Conservation (phyloP, 2,113 vertebrate genomes). For the Amphiprion percula region DNA sequence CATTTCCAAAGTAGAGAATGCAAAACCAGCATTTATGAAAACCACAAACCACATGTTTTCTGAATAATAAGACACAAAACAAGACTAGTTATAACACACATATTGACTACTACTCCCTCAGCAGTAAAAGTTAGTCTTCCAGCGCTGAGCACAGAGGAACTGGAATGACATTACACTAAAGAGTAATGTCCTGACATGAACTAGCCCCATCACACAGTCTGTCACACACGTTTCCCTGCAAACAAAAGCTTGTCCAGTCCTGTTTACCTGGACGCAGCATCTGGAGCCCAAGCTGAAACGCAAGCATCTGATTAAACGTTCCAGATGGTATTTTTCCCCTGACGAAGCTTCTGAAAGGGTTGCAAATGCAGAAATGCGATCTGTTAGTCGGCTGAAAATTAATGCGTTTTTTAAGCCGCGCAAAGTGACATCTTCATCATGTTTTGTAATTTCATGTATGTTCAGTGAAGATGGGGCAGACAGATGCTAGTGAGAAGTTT, state of each 20-base stretch:
- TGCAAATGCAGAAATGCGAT: background rate
- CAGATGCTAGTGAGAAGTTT: background rate
- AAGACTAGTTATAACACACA: too few relatives aligned
- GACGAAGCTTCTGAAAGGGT: slow-evolving; percentile 5
- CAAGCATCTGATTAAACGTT: slow-evolving; percentile 25
- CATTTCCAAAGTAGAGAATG: too few relatives aligned
- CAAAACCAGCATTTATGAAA: too few relatives aligned
- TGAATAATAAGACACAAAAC: too few relatives aligned
- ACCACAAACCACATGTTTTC: too few relatives aligned
- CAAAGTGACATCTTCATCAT: background rate
- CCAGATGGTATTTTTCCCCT: slow-evolving; percentile 43
- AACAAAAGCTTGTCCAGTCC: slow-evolving; percentile 17
- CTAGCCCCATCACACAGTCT: background rate
- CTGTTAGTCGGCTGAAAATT: too few relatives aligned
- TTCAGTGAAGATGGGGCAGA: background rate
- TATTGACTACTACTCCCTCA: too few relatives aligned
- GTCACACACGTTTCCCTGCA: slow-evolving; percentile 37
- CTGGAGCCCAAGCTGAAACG: slow-evolving; percentile 34
- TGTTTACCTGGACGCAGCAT: slow-evolving; percentile 46
- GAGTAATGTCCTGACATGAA: background rate
- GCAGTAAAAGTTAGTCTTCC: too few relatives aligned
- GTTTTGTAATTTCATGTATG: background rate
- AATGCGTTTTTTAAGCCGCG: too few relatives aligned
- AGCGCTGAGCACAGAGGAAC: too few relatives aligned
- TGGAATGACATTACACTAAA: background rate